Base-by-base conservation (phyloP, 2,888 invertebrate species). In the Incurvaria masculella region DNA sequence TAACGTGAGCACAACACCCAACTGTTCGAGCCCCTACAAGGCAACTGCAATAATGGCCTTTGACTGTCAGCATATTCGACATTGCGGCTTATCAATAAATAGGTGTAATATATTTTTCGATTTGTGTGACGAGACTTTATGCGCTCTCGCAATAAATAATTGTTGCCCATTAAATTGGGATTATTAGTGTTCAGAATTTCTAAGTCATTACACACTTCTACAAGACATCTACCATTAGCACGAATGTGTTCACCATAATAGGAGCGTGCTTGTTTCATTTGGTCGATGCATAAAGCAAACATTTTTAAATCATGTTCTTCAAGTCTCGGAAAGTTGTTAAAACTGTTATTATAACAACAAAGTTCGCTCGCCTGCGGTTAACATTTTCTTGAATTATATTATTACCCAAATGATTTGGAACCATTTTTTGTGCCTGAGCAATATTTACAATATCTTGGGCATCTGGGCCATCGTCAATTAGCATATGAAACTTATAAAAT, bases 201-300 rank as follows among this genome's bases (percentile, higher is more conserved):
- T 27, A 17, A 27, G 4, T 45, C 16, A 16, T 18, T 27, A 14
- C 27, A 27, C 18, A 33, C 20, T 45, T 45, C 45, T 16, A 45
- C n/a, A 27, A 18, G 10, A 14, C n/a, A 45, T 39, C 16, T 17
- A 8, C 47, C 42, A 20, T 44, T 14, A 11, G 33, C 38, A 20
- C 44, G 44, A 11, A 48, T 48, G 26, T 49, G 49, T 41, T 49
- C 51, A 2, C 51, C 47, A 39, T 43, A 51, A 23, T 51, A 51
- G 11, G 47, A 47, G 17, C 48, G n/a, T 4, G 47, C 49, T 20
- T 49, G 49, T 17, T 46, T 46, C n/a, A 49, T 20, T 19, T 49
- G 47, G 26, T 51, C 49, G 8, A 48, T 40, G n/a, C 45, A 26
- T 20, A 42, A 17, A 19, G 21, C 18, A 6, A 42, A 42, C 20